These are phyloP conservation scores for Subacronicta megacephala DNA, from an alignment of 2,888 invertebrate genomes.

Conservation along the genomic window DNA sequence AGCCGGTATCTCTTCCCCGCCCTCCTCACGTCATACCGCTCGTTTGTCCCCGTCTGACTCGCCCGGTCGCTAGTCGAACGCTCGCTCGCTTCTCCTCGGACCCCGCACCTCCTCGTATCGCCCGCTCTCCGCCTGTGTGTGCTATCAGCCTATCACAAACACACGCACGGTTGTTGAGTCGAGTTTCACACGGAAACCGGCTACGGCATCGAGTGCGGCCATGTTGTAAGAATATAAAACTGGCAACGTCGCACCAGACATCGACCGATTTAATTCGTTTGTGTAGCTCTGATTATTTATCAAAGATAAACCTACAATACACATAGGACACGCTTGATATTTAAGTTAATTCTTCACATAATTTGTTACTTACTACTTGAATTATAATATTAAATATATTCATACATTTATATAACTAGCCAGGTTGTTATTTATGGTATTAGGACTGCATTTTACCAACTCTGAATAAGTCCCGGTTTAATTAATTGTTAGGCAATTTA, in stretches of 20 bases:
- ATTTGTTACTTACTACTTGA: too few relatives aligned
- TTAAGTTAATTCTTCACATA: too few relatives aligned
- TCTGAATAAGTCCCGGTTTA: too few relatives aligned
- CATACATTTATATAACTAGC: too few relatives aligned
- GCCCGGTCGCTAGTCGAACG: conserved; percentile 35
- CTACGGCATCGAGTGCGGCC: conserved; percentile 84
- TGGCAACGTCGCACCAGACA: conserved; percentile 89
- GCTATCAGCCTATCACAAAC: conserved; percentile 76
- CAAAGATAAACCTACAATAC: conserved; percentile 15
- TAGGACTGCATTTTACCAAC: too few relatives aligned
- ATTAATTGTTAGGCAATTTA: too few relatives aligned
- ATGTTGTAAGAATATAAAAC: conserved; percentile 86
- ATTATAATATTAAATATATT: too few relatives aligned
- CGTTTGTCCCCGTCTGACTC: conserved; percentile 61
- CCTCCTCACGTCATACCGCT: conserved; percentile 65
- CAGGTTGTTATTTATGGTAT: too few relatives aligned
- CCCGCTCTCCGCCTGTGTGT: conserved; percentile 54
- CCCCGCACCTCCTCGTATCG: conserved; percentile 53
- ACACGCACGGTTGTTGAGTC: conserved; percentile 82
- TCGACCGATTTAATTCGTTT: conserved; percentile 86
- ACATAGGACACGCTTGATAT: too few relatives aligned
- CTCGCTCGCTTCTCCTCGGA: conserved; percentile 41
- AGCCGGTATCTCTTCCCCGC: conserved; percentile 77
- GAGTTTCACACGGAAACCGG: conserved; percentile 89
- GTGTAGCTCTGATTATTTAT: conserved; percentile 76